Conservation (phyloP, 1,140 invertebrate genomes). For the Bathynomus jamesi region DNA sequence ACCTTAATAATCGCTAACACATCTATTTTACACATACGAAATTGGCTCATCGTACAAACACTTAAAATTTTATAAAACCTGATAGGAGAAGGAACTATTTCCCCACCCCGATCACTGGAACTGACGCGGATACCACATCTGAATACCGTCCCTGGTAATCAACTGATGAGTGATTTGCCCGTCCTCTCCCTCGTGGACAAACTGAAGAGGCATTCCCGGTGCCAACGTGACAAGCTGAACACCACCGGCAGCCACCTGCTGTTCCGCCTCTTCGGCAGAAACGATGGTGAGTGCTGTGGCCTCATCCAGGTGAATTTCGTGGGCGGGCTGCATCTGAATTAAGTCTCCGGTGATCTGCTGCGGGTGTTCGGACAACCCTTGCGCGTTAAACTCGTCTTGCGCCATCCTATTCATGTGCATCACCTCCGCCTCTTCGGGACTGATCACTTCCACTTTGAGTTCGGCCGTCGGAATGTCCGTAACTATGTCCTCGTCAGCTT, state of each 20-base stretch:
- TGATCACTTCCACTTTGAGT: slow-evolving; percentile 25
- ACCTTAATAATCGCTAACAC: too few relatives aligned
- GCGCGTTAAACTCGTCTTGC: neutral
- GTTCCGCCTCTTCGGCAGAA: slow-evolving; percentile 10
- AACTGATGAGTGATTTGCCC: neutral
- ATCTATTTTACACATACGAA: neutral
- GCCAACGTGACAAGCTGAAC: slow-evolving; percentile 25
- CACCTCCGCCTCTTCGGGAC: slow-evolving; percentile 14
- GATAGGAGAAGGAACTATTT: neutral
- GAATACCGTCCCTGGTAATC: neutral
- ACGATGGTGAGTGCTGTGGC: slow-evolving; percentile 12
- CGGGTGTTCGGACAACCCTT: neutral
- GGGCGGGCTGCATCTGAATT: neutral
- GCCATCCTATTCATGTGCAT: slow-evolving; percentile 1
- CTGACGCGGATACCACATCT: neutral
- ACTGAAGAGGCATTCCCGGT: slow-evolving; percentile 24
- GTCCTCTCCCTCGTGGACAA: slow-evolving; percentile 1
- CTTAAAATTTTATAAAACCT: neutral
- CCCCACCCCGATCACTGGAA: neutral
- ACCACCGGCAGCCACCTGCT: slow-evolving; percentile 1
- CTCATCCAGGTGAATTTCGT: slow-evolving; percentile 10
- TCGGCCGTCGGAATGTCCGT: slow-evolving; percentile 29
- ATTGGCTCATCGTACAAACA: neutral
- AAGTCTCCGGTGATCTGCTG: neutral
- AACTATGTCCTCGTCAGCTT: slow-evolving; percentile 5